Evolutionary conservation across 35 echinoderm and acorn worm species (phyloP).

Genomic region (Heliocidaris erythrogramma): DNA sequence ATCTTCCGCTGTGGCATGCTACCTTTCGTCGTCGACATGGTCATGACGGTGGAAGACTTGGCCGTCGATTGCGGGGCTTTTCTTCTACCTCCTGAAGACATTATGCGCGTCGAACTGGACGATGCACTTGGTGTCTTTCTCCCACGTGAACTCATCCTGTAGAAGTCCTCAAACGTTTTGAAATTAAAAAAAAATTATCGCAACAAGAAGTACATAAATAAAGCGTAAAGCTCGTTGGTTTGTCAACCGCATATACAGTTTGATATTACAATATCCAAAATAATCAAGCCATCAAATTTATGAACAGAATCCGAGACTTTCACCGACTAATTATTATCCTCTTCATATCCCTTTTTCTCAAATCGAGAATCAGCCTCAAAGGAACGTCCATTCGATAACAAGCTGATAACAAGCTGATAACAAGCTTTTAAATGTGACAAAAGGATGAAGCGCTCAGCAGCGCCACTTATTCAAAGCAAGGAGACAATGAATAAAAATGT

Average conservation of each 20-base stretch:
- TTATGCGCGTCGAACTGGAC: background rate
- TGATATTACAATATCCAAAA: background rate
- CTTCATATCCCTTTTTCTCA: background rate
- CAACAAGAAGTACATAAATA: background rate
- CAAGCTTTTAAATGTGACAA: no score
- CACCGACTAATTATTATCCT: background rate
- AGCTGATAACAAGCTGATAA: no score
- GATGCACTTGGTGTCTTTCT: background rate
- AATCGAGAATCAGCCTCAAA: no score
- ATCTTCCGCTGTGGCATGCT: conserved; percentile 2
- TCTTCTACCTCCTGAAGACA: background rate
- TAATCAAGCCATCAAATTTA: background rate
- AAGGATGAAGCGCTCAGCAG: no score
- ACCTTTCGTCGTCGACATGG: background rate
- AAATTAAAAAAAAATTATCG: background rate
- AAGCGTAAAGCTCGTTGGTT: background rate
- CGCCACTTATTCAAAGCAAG: background rate
- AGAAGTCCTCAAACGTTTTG: background rate
- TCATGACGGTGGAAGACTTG: background rate
- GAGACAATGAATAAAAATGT: background rate
- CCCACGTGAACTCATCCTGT: background rate
- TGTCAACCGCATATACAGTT: background rate
- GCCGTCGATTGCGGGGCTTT: background rate
- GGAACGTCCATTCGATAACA: no score
- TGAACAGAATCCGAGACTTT: background rate